Conservation (phyloP, 2,888 invertebrate species). For the Luperina testacea region DNA sequence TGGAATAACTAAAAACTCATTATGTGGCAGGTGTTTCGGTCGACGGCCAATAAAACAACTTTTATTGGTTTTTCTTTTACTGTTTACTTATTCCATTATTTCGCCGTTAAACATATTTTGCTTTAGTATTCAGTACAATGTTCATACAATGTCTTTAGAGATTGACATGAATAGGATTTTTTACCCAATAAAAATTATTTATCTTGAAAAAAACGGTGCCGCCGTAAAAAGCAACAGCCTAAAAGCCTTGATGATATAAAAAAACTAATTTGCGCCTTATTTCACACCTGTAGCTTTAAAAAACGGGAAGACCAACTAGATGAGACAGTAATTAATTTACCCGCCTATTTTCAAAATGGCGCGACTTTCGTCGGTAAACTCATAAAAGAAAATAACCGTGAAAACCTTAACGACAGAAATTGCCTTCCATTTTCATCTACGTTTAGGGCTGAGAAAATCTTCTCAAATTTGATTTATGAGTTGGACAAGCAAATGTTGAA, state of each 20-base stretch:
- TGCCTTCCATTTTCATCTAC: constrained; percentile 61
- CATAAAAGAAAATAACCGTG: constrained; percentile 66
- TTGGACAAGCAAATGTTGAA: constrained; percentile 30
- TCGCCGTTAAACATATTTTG: constrained; percentile 71
- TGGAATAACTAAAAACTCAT: constrained; percentile 80
- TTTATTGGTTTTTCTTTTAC: constrained; percentile 84
- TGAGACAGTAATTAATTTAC: constrained; percentile 61
- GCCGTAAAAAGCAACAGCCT: constrained; percentile 31
- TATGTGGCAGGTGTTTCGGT: constrained; percentile 83
- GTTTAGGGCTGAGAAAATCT: constrained; percentile 43
- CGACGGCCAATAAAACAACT: constrained; percentile 81
- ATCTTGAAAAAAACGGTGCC: constrained; percentile 5
- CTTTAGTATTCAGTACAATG: constrained; percentile 48
- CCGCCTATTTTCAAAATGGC: constrained; percentile 51
- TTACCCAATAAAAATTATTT: constrained; percentile 11
- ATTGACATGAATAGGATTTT: constrained; percentile 5
- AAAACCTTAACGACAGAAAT: constrained; percentile 63
- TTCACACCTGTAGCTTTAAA: constrained; percentile 59
- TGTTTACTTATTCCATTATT: constrained; percentile 76
- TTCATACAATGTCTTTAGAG: constrained; percentile 38
- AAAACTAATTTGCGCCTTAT: constrained; percentile 39
- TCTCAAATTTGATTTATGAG: constrained; percentile 55
- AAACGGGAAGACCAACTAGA: constrained; percentile 53
- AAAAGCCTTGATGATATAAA: constrained; percentile 33
- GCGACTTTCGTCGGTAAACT: constrained; percentile 58